A percentile compares a stretch with the other conserved stretches of the same genome.
phyloP scores from a whole-genome alignment of 2,888 invertebrate genomes.

The Gymnocheta viridis region DNA sequence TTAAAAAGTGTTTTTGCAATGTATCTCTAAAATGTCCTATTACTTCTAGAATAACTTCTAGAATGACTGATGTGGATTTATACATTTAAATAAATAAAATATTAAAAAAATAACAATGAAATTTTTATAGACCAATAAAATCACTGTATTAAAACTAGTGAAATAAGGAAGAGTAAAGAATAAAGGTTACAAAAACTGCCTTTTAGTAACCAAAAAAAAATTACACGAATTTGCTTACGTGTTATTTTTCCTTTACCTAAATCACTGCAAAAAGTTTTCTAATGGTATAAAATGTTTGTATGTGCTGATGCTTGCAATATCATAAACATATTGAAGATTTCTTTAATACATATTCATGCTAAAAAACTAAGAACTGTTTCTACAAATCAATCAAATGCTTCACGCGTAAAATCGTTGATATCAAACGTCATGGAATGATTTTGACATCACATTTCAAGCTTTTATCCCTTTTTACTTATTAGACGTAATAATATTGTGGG shows the following conservation, averaged over 20 bases:
- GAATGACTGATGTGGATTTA: not conserved
- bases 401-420: not conserved
- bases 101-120: not conserved
- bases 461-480: not conserved
- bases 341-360: not conserved
- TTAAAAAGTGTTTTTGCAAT: not conserved
- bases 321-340: not conserved
- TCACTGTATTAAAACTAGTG: not conserved
- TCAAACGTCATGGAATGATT: not conserved
- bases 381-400: not conserved
- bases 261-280: not conserved
- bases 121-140: conserved; percentile 7
- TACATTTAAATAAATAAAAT: not conserved
- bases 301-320: not conserved
- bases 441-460: not conserved
- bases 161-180: not conserved
- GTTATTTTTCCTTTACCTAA: not conserved
- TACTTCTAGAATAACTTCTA: not conserved
- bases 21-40: not conserved
- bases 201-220: not conserved
- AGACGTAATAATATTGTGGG: no score
- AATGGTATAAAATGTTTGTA: not conserved
- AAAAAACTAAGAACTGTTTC: not conserved
- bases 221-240: not conserved
- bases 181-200: not conserved